Base-by-base conservation (phyloP, 2,888 invertebrate genomes). In the Acleris sparsana region DNA sequence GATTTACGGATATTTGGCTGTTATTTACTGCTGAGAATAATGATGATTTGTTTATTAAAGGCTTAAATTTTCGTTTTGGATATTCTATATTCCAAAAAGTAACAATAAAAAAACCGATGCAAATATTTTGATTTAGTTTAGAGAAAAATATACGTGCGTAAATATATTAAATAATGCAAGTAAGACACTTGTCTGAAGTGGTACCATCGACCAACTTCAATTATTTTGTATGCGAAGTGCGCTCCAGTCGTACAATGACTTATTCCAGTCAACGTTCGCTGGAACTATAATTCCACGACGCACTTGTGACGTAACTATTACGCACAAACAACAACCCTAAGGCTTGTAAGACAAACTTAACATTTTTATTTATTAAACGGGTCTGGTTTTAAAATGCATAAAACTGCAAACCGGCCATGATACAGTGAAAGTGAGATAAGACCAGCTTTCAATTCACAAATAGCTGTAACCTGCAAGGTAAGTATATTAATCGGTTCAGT, bases 401-500 rank as follows among this genome's bases (percentile, higher is more conserved):
- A 48, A 61, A 61, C 46, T 57, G 56, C 22, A 56, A 66, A 66
- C 65, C 61, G 56, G 61, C 61, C 43, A 46, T 39, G 62, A 67
- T 59, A 69, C 63, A 74, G 72, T 72, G 74, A 74, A 74, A 73
- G 73, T 74, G 67, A 69, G 60, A 69, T 59, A 52, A 60, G 67
- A 68, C 55, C 69, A 61, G 71, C 72, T 76, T 73, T 76, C 74
- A 67, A 67, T 70, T 72, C 67, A 69, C 62, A 76, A 70, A 74
- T 68, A 67, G 61, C 46, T 46, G 11, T 18, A 43, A 43, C n/a
- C 55, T 18, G 53, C 13, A 53, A 33, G 39, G n/a, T n/a, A n/a
- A n/a, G n/a, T 25, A 16, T 17, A 46, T 16, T 44, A 16, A 44
- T 46, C 18, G 20, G 17, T 3, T 17, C 20, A 49, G 20, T 49